A percentile compares a stretch with the other conserved stretches of the same genome.
Conservation (phyloP, 2,888 invertebrate species). For the Catocala fraxini region DNA sequence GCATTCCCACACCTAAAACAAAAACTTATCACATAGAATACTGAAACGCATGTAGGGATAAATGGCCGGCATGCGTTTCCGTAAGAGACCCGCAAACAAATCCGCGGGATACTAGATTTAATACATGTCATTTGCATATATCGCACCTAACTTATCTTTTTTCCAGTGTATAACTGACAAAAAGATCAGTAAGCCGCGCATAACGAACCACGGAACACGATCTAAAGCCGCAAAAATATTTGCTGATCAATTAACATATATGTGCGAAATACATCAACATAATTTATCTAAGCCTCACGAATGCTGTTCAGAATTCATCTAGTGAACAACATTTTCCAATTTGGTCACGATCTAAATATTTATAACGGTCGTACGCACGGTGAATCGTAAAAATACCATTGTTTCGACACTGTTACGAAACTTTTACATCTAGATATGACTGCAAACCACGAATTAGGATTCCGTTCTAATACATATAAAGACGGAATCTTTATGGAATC, state of each 20-base stretch:
- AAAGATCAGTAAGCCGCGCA: too few species aligned
- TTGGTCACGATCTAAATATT: constrained; percentile 40
- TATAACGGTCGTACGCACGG: constrained; percentile 33
- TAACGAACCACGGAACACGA: background rate
- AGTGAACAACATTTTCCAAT: constrained; percentile 21
- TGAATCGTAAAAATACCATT: constrained; percentile 44
- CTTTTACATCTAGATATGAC: constrained; percentile 1
- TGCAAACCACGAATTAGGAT: background rate
- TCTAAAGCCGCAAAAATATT: background rate
- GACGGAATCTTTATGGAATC: too few species aligned
- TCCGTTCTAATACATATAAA: too few species aligned
- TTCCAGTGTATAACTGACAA: too few species aligned
- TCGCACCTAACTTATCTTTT: too few species aligned
- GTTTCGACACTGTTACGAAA: constrained; percentile 22
- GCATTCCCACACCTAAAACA: too few species aligned
- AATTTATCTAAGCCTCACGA: constrained; percentile 1
- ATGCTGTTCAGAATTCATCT: constrained; percentile 9
- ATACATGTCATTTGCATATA: too few species aligned
- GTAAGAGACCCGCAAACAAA: too few species aligned
- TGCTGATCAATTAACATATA: background rate
- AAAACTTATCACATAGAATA: too few species aligned
- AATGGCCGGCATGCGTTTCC: too few species aligned
- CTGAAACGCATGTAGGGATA: too few species aligned
- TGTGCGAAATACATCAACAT: background rate
- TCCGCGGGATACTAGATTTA: too few species aligned